These are phyloP conservation scores for Rhagophthalmus giganteus DNA, from an alignment of 2,888 invertebrate genomes.

Conservation along the genomic window DNA sequence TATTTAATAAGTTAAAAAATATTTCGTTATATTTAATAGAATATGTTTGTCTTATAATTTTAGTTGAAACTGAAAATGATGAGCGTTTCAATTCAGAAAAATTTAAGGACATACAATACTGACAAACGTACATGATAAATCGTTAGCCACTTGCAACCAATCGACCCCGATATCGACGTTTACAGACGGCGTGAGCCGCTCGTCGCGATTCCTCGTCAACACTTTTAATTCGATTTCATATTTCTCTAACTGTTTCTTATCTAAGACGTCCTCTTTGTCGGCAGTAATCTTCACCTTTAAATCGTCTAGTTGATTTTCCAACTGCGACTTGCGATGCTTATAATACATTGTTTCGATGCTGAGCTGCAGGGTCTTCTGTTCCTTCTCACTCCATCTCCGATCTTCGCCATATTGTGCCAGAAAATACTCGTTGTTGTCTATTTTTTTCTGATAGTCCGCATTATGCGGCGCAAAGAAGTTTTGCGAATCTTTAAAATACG, in stretches of 20 bases:
- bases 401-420: conserved; percentile 35
- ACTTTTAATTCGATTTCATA: too few relatives aligned
- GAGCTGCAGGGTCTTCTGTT: conserved; percentile 60
- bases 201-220: too few relatives aligned
- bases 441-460: conserved; percentile 56
- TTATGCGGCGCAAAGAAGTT: conserved; percentile 63
- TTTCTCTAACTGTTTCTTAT: too few relatives aligned
- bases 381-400: conserved; percentile 59
- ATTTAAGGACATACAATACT: too few relatives aligned
- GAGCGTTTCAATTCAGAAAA: too few relatives aligned
- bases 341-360: conserved; percentile 48
- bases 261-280: too few relatives aligned
- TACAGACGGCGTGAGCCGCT: conserved; percentile 37
- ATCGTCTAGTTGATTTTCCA: conserved; percentile 35
- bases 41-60: too few relatives aligned
- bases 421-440: conserved; percentile 45
- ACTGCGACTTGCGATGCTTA: conserved; percentile 50
- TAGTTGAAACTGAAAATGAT: too few relatives aligned
- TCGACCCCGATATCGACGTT: conserved; percentile 57
- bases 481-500: conserved; percentile 69
- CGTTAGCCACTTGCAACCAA: conserved; percentile 64
- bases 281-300: background rate
- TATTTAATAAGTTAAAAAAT: too few relatives aligned
- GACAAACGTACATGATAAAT: too few relatives aligned
- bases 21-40: too few relatives aligned